A percentile compares a stretch with the other conserved stretches of the same genome.
phyloP scores from a whole-genome alignment of 2,888 invertebrate species.

The Pegoplata infirma region DNA sequence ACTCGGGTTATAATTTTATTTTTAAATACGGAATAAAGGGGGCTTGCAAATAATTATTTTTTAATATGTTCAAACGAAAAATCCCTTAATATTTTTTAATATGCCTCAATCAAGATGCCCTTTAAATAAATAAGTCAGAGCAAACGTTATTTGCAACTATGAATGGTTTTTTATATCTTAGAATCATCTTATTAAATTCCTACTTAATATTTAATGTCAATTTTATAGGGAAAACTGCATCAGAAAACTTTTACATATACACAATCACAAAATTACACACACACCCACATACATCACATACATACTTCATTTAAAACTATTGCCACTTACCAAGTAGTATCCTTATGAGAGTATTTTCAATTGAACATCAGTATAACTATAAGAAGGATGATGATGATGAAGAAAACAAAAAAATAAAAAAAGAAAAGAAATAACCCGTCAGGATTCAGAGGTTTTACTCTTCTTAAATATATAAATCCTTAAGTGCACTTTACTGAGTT shows the following conservation, averaged over 20 bases:
- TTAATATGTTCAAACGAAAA: no score
- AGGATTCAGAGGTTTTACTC: conserved; percentile 32
- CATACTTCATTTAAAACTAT: conserved; percentile 36
- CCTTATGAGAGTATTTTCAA: conserved; percentile 24
- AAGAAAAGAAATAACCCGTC: conserved; percentile 7
- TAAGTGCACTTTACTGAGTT: conserved; percentile 54
- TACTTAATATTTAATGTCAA: conserved; percentile 7
- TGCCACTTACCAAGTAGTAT: conserved; percentile 26
- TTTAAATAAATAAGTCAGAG: no score
- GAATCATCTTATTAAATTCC: no score
- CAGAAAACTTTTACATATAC: background rate
- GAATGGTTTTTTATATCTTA: no score
- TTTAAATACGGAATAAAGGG: no score
- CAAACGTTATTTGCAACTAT: no score
- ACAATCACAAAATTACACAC: no score
- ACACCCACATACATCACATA: background rate
- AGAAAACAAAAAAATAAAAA: conserved; percentile 12
- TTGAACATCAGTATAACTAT: conserved; percentile 15
- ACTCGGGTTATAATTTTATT: no score
- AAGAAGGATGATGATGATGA: no score
- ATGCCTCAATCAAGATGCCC: no score
- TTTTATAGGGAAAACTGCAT: conserved; percentile 8
- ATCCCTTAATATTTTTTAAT: no score
- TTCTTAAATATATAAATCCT: conserved; percentile 46
- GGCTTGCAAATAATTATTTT: no score